Base-by-base conservation (phyloP, 2,888 invertebrate genomes). In the Clunio marinus region DNA sequence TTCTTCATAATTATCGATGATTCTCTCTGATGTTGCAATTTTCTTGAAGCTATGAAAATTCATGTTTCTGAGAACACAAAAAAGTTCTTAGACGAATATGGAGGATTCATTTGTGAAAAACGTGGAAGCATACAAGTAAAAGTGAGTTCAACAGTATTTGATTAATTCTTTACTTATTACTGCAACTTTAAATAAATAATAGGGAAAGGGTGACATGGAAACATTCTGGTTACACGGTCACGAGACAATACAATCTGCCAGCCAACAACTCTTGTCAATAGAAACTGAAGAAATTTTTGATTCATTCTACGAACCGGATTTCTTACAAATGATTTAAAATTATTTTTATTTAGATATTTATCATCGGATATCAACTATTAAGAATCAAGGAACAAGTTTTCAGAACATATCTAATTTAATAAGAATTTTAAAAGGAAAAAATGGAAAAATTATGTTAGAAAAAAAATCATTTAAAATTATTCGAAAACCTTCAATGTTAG, bases 11-110 rank as follows among this genome's bases (percentile, higher is more conserved):
- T n/a, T n/a, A n/a, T n/a, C n/a, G n/a, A n/a, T n/a, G n/a, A n/a
- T n/a, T n/a, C n/a, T n/a, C n/a, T n/a, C n/a, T n/a, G n/a, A 59
- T 59, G 28, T 28, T 67, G 10, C 2, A 3, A 57, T 20, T 67
- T 70, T 70, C 69, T 75, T 74, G 20, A 77, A 84, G 84, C 84
- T 1, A 83, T 84, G 82, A 83, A 81, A 75, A 83, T 85, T 27
- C 84, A 85, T 74, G 81, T 84, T 74, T 83, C 84, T 24, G 75
- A 80, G 51, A 77, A 80, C 20, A 84, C 84, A 45, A 84, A 85
- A 73, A 72, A 75, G 37, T 80, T 82, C 1, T 74, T 86, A 27
- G 84, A 84, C 68, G 78, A 78, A 65, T 77, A 82, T 17, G 82
- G 82, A 1, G 79, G 78, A 37, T 83, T 82, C 71, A 74, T 78